Evolutionary conservation across 2,113 vertebrate species (phyloP).

Genomic region (Eolophus roseicapilla): DNA sequence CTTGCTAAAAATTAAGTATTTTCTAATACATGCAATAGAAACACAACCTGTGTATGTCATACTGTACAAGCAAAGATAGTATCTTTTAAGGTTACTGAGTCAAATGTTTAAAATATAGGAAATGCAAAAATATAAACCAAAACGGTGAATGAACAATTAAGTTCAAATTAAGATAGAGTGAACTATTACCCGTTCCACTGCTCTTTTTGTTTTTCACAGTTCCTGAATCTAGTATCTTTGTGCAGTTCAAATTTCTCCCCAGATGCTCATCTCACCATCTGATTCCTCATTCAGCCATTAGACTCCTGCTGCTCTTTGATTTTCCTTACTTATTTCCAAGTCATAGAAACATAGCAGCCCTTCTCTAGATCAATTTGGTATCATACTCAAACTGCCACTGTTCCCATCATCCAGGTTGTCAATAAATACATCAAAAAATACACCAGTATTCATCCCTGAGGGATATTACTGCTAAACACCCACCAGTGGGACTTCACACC

Average conservation of each 20-base stretch:
- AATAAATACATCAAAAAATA: background rate
- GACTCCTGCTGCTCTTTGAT: background rate
- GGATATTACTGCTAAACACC: fast-evolving
- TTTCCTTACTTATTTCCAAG: background rate
- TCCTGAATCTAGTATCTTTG: background rate
- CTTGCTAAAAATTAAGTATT: background rate
- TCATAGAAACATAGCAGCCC: background rate
- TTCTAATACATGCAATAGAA: background rate
- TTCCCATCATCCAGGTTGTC: background rate
- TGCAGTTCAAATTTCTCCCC: background rate
- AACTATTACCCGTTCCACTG: background rate
- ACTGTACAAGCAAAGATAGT: background rate
- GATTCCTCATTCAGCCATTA: background rate
- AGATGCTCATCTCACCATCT: background rate
- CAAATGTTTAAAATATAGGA: background rate
- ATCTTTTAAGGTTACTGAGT: background rate
- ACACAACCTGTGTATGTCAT: background rate
- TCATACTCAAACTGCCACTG: background rate
- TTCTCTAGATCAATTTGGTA: background rate
- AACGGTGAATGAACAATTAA: background rate
- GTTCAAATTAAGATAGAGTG: background rate
- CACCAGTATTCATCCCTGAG: background rate
- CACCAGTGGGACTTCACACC: background rate
- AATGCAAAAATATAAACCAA: background rate
- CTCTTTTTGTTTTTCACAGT: background rate